phyloP scores from a whole-genome alignment of 53 echinoderm and acorn worm genomes.

The Echinarachnius parma region DNA sequence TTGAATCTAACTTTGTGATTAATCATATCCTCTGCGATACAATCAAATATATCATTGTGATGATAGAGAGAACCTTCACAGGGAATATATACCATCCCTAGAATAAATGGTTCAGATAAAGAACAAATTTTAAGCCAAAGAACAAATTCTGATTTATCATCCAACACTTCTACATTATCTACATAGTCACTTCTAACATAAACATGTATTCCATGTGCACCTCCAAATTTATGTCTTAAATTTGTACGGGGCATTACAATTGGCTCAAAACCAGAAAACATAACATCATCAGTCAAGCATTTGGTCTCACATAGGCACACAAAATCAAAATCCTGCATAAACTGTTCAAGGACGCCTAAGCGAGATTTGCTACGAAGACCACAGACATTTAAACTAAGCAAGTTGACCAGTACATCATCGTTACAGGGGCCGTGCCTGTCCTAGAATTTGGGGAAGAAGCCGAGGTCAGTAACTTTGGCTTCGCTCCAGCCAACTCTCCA shows the following conservation, averaged over 20 bases:
- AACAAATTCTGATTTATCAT: not conserved
- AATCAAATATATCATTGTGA: no score
- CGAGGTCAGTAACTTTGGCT: not conserved
- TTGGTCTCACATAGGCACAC: no score
- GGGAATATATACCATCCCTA: not conserved
- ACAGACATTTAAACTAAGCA: slow-evolving; percentile 20
- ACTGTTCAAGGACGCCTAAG: no score
- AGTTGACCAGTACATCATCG: not conserved
- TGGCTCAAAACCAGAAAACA: no score
- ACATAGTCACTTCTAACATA: not conserved
- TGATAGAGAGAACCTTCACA: no score
- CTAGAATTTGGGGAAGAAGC: slow-evolving; percentile 16
- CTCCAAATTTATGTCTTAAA: no score
- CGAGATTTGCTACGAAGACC: not conserved
- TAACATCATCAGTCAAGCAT: no score
- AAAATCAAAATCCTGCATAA: no score
- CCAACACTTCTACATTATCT: not conserved
- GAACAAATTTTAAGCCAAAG: slow-evolving; percentile 1
- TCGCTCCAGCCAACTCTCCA: slow-evolving; percentile 21
- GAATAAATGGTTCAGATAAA: no score
- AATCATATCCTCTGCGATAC: no score
- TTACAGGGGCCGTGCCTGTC: slow-evolving; percentile 38
- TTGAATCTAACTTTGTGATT: no score
- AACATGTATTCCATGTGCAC: not conserved
- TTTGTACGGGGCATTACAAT: no score